Conservation (phyloP, 2,113 vertebrate species). For the Rallus limicola region DNA sequence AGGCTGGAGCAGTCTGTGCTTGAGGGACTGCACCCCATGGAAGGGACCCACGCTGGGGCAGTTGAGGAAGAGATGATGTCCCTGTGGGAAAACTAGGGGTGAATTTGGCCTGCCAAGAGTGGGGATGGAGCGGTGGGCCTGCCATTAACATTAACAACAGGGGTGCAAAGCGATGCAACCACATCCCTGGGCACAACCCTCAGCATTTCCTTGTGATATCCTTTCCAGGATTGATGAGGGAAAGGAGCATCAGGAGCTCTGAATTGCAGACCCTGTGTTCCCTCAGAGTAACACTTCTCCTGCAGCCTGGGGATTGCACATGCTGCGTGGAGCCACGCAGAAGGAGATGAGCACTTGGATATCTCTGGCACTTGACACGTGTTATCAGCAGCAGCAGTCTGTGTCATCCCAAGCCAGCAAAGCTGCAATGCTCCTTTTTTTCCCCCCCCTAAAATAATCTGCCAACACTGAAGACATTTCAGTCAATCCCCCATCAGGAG, state of each 20-base stretch:
- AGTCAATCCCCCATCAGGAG: accelerated
- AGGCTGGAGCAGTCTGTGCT: too few relatives aligned
- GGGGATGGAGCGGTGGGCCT: accelerated
- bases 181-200: background rate
- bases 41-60: too few relatives aligned
- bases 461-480: background rate
- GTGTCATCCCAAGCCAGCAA: background rate
- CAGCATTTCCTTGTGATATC: background rate
- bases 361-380: background rate
- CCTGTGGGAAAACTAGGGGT: background rate
- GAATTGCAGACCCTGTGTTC: background rate
- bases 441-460: background rate
- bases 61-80: too few relatives aligned
- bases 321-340: background rate
- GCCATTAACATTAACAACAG: background rate
- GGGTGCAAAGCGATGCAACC: background rate
- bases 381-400: background rate
- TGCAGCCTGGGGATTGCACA: background rate
- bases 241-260: accelerated
- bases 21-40: too few relatives aligned
- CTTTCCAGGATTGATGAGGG: background rate
- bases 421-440: background rate
- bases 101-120: accelerated
- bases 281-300: background rate
- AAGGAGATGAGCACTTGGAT: background rate